Conservation (phyloP, 2,888 invertebrate genomes). For the Exocentrus adspersus region DNA sequence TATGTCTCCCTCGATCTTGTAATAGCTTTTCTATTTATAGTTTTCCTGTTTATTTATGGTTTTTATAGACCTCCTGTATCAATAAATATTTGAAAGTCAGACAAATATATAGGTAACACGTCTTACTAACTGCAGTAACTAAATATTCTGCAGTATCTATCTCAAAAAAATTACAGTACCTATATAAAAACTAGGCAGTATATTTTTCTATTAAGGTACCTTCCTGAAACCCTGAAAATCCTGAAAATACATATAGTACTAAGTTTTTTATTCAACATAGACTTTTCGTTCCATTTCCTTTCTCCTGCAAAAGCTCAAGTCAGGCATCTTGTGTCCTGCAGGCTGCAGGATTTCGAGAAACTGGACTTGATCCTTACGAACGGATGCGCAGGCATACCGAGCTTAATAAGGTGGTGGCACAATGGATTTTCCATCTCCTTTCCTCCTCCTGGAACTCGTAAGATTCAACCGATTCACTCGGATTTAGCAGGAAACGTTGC, state of each 20-base stretch:
- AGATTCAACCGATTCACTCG: not conserved
- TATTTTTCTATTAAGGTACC: too few species aligned
- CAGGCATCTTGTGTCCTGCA: not conserved
- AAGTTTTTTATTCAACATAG: too few species aligned
- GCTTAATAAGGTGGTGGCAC: constrained; percentile 25
- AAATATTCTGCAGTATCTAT: too few species aligned
- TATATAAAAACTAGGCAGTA: too few species aligned
- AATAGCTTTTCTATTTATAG: not conserved
- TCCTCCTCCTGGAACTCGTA: not conserved
- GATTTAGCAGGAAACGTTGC: constrained; percentile 5
- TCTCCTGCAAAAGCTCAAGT: not conserved
- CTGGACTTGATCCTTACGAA: not conserved
- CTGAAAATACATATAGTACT: too few species aligned
- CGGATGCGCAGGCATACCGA: constrained; percentile 19
- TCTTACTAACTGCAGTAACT: too few species aligned
- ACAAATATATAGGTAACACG: too few species aligned
- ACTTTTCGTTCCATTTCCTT: not conserved
- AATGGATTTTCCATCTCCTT: constrained; percentile 5
- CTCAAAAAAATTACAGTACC: too few species aligned
- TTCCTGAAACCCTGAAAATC: too few species aligned
- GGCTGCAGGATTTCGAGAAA: not conserved
- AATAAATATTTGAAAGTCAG: too few species aligned
- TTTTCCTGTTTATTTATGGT: constrained; percentile 1
- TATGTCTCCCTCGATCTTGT: constrained; percentile 1
- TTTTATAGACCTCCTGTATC: not conserved